Base-by-base conservation (phyloP, 2,797 vertebrate species). In the Alcedo atthis region DNA sequence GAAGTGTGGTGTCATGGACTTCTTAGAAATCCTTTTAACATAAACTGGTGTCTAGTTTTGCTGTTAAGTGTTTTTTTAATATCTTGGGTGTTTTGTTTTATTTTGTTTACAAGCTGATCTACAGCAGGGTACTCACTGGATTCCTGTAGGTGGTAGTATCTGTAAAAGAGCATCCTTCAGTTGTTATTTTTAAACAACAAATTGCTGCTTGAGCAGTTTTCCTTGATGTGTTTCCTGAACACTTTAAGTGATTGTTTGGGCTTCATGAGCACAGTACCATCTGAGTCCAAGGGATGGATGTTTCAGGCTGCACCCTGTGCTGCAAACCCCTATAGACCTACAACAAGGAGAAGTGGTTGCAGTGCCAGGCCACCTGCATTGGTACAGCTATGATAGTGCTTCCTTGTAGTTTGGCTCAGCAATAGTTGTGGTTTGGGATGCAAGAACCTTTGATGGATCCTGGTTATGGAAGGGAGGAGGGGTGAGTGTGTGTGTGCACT, bases 301-400 rank as follows among this genome's bases (percentile, higher is more conserved):
- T 9, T 15, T 53, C 48, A 32, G 43, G 2, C 30, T 55, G 55
- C 40, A 33, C 6, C 32, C 32, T 15, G 43, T 62, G 40, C 69
- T 77, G 62, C 80, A 53, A 66, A 25, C 8, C 51, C 16, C 51
- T 5, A 1, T 5, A 3, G 20, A 32, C 19, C 37, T 54, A 9
- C 40, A 40, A 2, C 0, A 30, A 49, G 33, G n/a, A 90, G 15
- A 55, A 66, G 69, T 0, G 14, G 13, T 3, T 22, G 45, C 2
- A 7, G n/a, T 88, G 74, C 70, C 67, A 66, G 63, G 12, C 21
- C 64, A 53, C 48, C 53, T 26, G 40, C 1, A 0, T 33, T 82
- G 22, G 32, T 45, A 46, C 18, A 2, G 1, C 58, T 66, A 48
- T 54, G 53, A 7, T 30, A 59, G 15, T 0, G 0, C 8, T 59